Conservation (phyloP, 2,888 invertebrate genomes). For the Heliconius charithonia region DNA sequence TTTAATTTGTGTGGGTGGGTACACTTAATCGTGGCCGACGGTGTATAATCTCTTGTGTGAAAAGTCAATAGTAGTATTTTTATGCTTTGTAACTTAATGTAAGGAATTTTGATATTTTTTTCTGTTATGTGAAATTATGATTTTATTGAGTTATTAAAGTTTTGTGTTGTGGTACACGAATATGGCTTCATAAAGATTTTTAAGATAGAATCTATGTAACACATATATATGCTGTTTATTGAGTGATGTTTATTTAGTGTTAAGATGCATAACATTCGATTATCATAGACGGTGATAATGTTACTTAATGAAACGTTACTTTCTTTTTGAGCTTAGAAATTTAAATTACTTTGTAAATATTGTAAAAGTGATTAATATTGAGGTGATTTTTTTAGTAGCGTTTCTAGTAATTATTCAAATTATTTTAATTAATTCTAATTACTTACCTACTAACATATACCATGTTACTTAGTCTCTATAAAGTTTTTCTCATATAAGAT, state of each 20-base stretch:
- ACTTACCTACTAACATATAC: too few relatives aligned
- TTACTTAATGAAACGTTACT: not conserved
- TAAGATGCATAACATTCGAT: not conserved
- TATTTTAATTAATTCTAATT: too few relatives aligned
- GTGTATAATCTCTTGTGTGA: slow-evolving; percentile 61
- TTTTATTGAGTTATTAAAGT: slow-evolving; percentile 29
- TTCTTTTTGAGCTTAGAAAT: not conserved
- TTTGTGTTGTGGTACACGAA: not conserved
- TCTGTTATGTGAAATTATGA: slow-evolving; percentile 15
- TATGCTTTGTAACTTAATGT: slow-evolving; percentile 31
- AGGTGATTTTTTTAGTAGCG: too few relatives aligned
- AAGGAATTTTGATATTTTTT: slow-evolving; percentile 27
- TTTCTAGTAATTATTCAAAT: too few relatives aligned
- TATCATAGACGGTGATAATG: not conserved
- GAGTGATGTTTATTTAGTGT: not conserved
- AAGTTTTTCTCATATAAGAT: too few relatives aligned
- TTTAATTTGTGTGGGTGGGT: slow-evolving; percentile 56
- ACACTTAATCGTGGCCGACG: slow-evolving; percentile 52
- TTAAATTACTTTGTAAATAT: too few relatives aligned
- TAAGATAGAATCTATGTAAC: not conserved
- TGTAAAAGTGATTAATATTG: too few relatives aligned
- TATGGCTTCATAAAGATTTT: not conserved
- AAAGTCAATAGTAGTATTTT: slow-evolving; percentile 59
- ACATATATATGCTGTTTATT: not conserved
- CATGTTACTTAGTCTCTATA: too few relatives aligned